These are phyloP conservation scores for Varecia variegata DNA, from an alignment of 2,797 vertebrate species.

Conservation along the genomic window DNA sequence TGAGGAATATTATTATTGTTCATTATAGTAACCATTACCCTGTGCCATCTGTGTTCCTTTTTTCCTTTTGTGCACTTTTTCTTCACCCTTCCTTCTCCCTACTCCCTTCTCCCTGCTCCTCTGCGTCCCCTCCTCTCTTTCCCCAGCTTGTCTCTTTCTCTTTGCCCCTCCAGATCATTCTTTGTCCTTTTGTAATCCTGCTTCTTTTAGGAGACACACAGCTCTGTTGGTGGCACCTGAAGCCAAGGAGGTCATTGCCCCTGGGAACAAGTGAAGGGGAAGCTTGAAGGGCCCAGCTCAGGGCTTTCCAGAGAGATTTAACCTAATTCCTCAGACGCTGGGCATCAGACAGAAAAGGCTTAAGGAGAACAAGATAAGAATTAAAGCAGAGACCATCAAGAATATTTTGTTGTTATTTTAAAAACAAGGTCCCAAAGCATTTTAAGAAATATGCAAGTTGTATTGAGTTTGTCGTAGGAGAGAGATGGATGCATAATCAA, in stretches of 20 bases:
- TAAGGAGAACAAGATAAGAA: conserved; percentile 1
- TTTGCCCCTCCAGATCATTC: background rate
- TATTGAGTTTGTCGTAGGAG: background rate
- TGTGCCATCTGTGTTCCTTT: background rate
- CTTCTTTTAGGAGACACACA: background rate
- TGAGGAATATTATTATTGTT: background rate
- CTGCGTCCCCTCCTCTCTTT: background rate
- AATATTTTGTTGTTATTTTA: background rate
- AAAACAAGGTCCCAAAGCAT: background rate
- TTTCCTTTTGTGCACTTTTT: background rate
- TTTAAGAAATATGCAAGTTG: background rate
- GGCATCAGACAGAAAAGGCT: conserved; percentile 12
- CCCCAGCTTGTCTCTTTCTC: background rate
- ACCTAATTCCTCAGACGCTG: conserved; percentile 5
- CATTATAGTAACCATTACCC: background rate
- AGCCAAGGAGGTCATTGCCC: background rate
- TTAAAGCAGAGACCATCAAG: background rate
- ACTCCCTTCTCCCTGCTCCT: background rate
- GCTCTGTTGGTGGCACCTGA: background rate
- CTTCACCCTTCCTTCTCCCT: background rate
- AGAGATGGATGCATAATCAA: background rate
- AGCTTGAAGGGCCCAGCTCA: background rate
- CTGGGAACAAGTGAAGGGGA: background rate
- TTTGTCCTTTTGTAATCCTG: background rate
- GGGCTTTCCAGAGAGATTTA: background rate